Base-by-base conservation (phyloP, 2,113 vertebrate genomes). In the Corythornis madagascariensis region DNA sequence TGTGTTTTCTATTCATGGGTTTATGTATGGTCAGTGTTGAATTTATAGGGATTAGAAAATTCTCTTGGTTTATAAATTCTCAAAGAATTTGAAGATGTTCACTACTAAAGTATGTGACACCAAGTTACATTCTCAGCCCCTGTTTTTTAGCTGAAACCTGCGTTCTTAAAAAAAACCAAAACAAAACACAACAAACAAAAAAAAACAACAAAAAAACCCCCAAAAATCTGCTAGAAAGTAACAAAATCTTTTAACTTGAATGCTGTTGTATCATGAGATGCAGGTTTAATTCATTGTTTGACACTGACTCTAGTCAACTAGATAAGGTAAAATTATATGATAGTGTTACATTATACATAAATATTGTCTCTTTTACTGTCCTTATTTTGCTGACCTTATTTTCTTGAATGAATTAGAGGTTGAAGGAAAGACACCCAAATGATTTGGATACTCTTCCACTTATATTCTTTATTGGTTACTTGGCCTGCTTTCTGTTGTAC, bases 1-100 rank as follows among this genome's bases (percentile, higher is more conserved):
- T 57, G 33, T 86, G 11, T 83, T 92, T 66, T 47, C 25, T 69
- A 1, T 16, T 72, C 0, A 0, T 65, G 28, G 6, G 6, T 83
- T 92, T 91, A 24, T 85, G 11, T 7, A 7, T 35, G 16, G n/a
- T 55, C 20, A 45, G 40, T 84, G 38, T 31, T 56, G 35, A 56
- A 53, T 79, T 72, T n/a, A 13, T 18, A 73, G 18, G 13, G 50
- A 53, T 83, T 66, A 73, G 7, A 45, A 66, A 45, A 50, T 56
- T 29, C 7, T 76, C 28, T 66, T 73, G 4, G 10, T 50, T 83
- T 83, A 45, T 40, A 42, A 57, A 19, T 59, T 65, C 22, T 83
- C 26, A n/a, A 33, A 56, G 25, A 38, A 42, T 88, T 70, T 55
- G 21, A 65, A 12, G 42, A 12, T 45, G 14, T 57, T 72, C 10